Base-by-base conservation (phyloP, 2,797 vertebrate genomes). In the Alcedo atthis region DNA sequence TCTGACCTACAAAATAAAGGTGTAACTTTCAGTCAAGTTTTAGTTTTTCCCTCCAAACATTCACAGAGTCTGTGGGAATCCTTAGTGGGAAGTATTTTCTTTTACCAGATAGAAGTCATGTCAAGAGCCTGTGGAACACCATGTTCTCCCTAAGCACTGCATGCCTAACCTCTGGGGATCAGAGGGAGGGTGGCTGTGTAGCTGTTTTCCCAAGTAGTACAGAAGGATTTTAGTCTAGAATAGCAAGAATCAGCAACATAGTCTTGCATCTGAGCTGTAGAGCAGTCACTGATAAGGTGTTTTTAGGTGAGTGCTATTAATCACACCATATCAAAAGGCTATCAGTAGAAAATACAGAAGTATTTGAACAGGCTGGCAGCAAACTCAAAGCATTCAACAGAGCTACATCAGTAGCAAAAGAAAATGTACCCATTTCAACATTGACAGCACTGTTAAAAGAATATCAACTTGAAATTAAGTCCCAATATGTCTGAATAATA, bases 1-100 rank as follows among this genome's bases (percentile, higher is more conserved):
- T 99, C 57, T 99, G 99, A 97, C 99, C 99, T 99, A 96, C 30
- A 90, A 64, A 76, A 74, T 19, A 92, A 83, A 64, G 4, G 12
- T 8, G 1, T 24, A 53, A 28, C 12, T 20, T 51, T 81, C 57
- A 73, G 57, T 82, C 43, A 95, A 14, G 37, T 37, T 37, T 37
- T 37, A 37, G 37, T 37, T 37, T 37, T 37, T 37, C 37, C 37
- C 37, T 37, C 37, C 37, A 37, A 37, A 37, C 13, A 37, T 37
- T 37, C 37, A 14, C 37, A 37, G 37, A 37, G 37, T 37, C 37
- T 6, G 37, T 37, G 37, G 37, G 37, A 37, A 37, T 37, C 14
- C 37, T 37, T 81, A 54, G 20, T 33, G 54, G 37, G 33, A 90
- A 61, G 25, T 6, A 12, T 20, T 37, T 59, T 64, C 54, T 82